Evolutionary conservation across 1,140 invertebrate species (phyloP), one percentile per base, ranked within the genome.

Genomic region (Amphibalanus amphitrite): DNA sequence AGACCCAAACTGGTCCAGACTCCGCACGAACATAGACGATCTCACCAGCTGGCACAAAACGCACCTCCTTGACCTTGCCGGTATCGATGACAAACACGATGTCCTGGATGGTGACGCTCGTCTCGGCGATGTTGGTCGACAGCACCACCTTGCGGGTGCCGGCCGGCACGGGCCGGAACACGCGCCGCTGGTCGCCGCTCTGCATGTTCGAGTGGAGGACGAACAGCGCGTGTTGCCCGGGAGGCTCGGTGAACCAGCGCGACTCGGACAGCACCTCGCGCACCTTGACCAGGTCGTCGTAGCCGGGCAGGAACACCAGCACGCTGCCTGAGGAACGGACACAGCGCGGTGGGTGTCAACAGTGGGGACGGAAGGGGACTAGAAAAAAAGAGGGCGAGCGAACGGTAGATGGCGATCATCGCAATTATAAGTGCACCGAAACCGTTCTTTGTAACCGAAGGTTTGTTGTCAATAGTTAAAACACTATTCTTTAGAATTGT

Each of bases 61-160:
- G n/a, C n/a, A 65, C 47, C 67, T 94, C 90, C 79, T 96, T 96
- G 0, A 90, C 88, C 78, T 92, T 93, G 1, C 95, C 95, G 17
- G 85, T 85, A 79, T 97, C 93, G 69, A 98, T 89, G 0, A 97
- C 93, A 80, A 89, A 95, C 0, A 91, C 86, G 0, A 95, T 88
- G 80, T 95, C 92, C 78, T 93, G 88, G 67, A 97, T 92, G 0
- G 94, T 97, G 28, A 97, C 88, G 75, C 90, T 92, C 0, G 93
- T 96, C 80, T 98, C 94, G 0, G 93, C 92, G 75, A 98, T 94
- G 78, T 96, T 95, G 0, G 95, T 98, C 0, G 92, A 88, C 0
- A 97, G 82, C 69, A 98, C 92, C 59, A 96, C 88, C 81, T 95
- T 95, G 29, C 92, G 82, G 0, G 83, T 81, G 20, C 85, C 85